Conservation (phyloP, 2,888 invertebrate genomes). For the Mesochorus sp. region DNA sequence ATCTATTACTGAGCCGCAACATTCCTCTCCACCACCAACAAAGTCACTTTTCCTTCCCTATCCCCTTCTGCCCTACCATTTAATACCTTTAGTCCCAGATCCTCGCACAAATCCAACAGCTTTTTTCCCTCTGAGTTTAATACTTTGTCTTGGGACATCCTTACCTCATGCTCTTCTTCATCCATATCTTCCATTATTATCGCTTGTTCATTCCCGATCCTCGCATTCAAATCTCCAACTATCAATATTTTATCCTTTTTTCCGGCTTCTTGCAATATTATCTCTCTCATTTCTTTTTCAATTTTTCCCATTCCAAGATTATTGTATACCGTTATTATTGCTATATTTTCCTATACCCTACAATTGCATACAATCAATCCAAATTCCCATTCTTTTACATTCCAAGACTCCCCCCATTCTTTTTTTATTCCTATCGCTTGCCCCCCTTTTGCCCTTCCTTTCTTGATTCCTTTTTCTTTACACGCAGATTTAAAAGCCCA, state of each 20-base stretch:
- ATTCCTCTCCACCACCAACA: constrained; percentile 7
- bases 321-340: constrained; percentile 18
- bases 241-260: constrained; percentile 9
- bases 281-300: background rate
- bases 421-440: constrained; percentile 12
- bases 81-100: constrained; percentile 10
- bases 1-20: background rate
- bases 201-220: constrained; percentile 8
- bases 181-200: background rate
- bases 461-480: constrained; percentile 19
- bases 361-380: constrained; percentile 15
- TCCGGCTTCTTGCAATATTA: constrained; percentile 9
- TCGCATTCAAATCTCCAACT: constrained; percentile 7
- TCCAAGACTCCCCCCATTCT: background rate
- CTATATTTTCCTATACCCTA: background rate
- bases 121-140: constrained; percentile 17
- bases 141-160: constrained; percentile 2
- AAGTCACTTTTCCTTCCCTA: constrained; percentile 25
- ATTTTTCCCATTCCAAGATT: constrained; percentile 12
- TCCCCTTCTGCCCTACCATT: constrained; percentile 21
- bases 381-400: constrained; percentile 2
- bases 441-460: constrained; percentile 26
- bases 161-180: background rate
- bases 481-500: constrained; percentile 17
- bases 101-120: constrained; percentile 12